These are phyloP conservation scores for Chloropsis cyanopogon DNA, from an alignment of 2,113 vertebrate species.

Conservation along the genomic window DNA sequence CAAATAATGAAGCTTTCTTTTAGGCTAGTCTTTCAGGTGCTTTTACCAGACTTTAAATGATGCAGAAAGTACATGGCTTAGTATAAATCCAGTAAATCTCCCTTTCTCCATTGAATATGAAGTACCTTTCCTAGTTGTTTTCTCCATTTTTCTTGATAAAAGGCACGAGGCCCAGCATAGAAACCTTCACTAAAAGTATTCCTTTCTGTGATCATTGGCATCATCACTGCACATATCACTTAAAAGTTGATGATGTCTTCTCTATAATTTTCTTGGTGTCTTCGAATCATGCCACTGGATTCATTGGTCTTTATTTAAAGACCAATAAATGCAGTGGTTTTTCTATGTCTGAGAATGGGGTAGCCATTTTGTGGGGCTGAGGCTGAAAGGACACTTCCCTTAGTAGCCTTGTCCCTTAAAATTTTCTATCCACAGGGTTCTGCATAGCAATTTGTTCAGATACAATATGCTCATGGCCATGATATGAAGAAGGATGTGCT, in stretches of 20 bases:
- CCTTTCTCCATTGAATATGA: background rate
- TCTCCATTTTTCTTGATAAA: background rate
- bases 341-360: background rate
- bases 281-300: background rate
- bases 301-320: background rate
- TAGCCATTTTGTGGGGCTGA: background rate
- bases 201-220: background rate
- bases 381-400: background rate
- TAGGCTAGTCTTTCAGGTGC: background rate
- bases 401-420: background rate
- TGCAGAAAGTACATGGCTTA: background rate
- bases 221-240: background rate
- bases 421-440: background rate
- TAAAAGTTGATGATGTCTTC: background rate
- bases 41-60: background rate
- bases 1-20: background rate
- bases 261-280: background rate
- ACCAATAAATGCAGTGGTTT: background rate
- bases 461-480: background rate
- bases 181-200: background rate
- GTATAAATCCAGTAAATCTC: background rate
- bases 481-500: background rate
- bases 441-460: background rate
- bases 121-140: background rate
- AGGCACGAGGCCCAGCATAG: background rate